Evolutionary conservation across 1,140 invertebrate genomes (phyloP), one percentile per base, ranked within the genome.

Genomic region (Drosophila sechellia): DNA sequence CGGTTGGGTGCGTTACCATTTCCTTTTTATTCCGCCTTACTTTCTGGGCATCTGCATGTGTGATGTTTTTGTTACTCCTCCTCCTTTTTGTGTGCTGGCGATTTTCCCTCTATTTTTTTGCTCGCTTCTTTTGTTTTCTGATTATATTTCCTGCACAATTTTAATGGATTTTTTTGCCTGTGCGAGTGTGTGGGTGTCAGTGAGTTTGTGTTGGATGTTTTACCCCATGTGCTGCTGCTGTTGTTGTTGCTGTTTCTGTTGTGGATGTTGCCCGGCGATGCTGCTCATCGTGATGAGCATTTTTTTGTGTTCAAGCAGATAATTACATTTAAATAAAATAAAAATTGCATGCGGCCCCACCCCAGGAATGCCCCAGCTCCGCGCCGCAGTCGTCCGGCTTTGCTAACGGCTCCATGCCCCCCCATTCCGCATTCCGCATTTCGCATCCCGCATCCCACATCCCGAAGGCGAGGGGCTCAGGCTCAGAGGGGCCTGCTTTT

Each of bases 301-400:
- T 90, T 90, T 89, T 79, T 90, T 79, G 72, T 90, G 77, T 85
- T 90, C 85, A 85, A 81, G 85, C 85, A 90, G 85, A 90, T 90
- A 90, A 90, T 90, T 90, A 90, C 85, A 90, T 90, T 90, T 90
- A 90, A 90, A 90, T 90, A 90, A 90, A 90, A 90, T 90, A 90
- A 90, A 90, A 90, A 90, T 90, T 90, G 84, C 78, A 90, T 90
- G 85, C 80, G 83, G 79, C 70, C 49, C 72, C 61, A 55, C 37
- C 46, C 43, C 17, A 40, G n/a, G 48, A 15, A 42, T 22, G 15
- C 56, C 37, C 20, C 15, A 20, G 17, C 46, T 3, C 37, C 2
- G 15, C 25, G 3, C 34, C 17, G 20, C 43, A 43, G 17, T 39
- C 64, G 45, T 55, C 43, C 58, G 55, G 55, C 46, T 64, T 65